phyloP scores from a whole-genome alignment of 1,140 invertebrate species.

The Zaprionus vittiger region DNA sequence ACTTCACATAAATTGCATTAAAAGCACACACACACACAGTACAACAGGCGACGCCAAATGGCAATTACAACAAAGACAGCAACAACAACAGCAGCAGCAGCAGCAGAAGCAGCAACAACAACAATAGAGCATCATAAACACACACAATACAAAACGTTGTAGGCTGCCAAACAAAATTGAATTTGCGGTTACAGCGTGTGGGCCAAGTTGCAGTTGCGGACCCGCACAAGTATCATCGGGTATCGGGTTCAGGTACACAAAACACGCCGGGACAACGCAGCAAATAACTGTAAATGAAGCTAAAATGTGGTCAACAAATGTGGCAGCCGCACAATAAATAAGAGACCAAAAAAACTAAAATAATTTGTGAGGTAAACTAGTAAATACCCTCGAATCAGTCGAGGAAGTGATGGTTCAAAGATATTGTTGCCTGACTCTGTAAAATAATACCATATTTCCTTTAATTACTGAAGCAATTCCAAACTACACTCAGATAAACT shows the following conservation, averaged over 20 bases:
- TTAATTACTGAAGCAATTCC: background rate
- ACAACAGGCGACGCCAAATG: slow-evolving; percentile 1
- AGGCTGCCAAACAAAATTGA: slow-evolving; percentile 76
- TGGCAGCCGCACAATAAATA: slow-evolving; percentile 46
- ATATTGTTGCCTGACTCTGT: too few species aligned
- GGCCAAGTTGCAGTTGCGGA: slow-evolving; percentile 19
- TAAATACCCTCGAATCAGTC: background rate
- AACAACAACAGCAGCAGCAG: slow-evolving; percentile 8
- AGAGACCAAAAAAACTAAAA: background rate
- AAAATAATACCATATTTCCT: background rate
- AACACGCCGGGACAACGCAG: slow-evolving; percentile 30
- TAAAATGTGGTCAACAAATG: slow-evolving; percentile 70
- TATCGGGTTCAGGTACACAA: slow-evolving; percentile 22
- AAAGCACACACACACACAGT: slow-evolving; percentile 35
- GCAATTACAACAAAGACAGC: slow-evolving; percentile 31
- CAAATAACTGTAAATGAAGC: slow-evolving; percentile 79
- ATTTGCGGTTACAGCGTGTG: slow-evolving; percentile 66
- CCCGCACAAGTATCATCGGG: background rate
- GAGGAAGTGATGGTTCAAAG: too few species aligned
- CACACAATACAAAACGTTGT: slow-evolving; percentile 61
- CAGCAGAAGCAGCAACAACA: slow-evolving; percentile 1
- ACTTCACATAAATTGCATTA: slow-evolving; percentile 77
- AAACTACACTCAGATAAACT: background rate
- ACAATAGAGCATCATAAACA: slow-evolving; percentile 50
- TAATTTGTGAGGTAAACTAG: background rate